Evolutionary conservation across 2,888 invertebrate species (phyloP).

Genomic region (Agrilus biguttatus): DNA sequence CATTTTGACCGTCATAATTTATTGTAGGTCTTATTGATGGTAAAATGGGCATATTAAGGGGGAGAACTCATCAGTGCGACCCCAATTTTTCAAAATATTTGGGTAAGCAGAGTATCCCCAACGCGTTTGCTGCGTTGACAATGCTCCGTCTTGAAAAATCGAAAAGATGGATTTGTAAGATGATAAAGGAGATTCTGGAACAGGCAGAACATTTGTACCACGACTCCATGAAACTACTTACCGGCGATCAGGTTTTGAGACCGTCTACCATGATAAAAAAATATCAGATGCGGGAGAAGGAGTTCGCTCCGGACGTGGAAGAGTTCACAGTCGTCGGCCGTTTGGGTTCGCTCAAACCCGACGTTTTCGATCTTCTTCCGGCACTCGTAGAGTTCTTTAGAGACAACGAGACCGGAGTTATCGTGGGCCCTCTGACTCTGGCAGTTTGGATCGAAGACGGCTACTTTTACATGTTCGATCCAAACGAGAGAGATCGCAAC

Average conservation of each 20-base stretch:
- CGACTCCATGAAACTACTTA: constrained; percentile 16
- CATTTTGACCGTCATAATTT: neutral
- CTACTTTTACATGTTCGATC: constrained; percentile 31
- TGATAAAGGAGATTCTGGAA: constrained; percentile 25
- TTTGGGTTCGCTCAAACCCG: constrained; percentile 19
- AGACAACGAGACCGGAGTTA: constrained; percentile 24
- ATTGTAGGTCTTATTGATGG: constrained; percentile 16
- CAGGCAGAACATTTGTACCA: constrained; percentile 25
- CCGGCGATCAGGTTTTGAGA: constrained; percentile 11
- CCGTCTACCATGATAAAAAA: constrained; percentile 16
- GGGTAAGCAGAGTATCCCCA: constrained; percentile 24
- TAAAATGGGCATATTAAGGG: constrained; percentile 24
- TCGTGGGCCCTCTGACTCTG: constrained; percentile 27
- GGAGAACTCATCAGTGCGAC: constrained; percentile 24
- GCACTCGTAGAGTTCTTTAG: constrained; percentile 26
- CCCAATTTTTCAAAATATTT: constrained; percentile 19
- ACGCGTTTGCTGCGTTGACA: constrained; percentile 26
- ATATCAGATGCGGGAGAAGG: constrained; percentile 17
- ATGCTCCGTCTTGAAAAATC: constrained; percentile 26
- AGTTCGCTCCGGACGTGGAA: constrained; percentile 20
- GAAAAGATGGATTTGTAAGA: constrained; percentile 26
- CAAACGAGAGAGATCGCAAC: constrained; percentile 27
- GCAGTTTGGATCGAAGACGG: constrained; percentile 31
- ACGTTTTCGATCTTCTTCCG: constrained; percentile 22
- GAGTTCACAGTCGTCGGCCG: constrained; percentile 25